These are phyloP conservation scores for Halcyon badia DNA, from an alignment of 2,797 vertebrate genomes.

Conservation along the genomic window DNA sequence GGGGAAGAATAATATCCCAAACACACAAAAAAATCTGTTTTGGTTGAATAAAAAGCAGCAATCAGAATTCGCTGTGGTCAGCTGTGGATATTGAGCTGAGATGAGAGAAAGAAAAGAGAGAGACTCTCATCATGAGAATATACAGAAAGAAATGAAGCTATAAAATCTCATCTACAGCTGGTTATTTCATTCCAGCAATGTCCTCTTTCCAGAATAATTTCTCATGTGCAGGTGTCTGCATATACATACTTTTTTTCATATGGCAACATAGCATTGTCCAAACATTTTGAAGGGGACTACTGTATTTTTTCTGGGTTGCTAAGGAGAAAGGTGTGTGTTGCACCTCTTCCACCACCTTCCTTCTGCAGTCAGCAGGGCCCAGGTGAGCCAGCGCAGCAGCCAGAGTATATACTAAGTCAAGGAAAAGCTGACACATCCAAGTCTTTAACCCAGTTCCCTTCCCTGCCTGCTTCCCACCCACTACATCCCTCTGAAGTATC, in stretches of 20 bases:
- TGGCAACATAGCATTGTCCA: background rate
- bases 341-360: background rate
- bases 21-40: background rate
- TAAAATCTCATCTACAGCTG: background rate
- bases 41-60: background rate
- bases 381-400: background rate
- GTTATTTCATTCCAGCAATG: background rate
- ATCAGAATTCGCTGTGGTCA: background rate
- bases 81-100: background rate
- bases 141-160: background rate
- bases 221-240: background rate
- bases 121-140: background rate
- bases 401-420: rapidly evolving
- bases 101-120: background rate
- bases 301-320: background rate
- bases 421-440: background rate
- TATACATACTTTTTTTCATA: background rate
- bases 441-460: background rate
- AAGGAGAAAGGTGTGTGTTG: background rate
- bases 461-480: background rate
- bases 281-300: background rate
- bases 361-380: background rate
- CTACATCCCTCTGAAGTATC: too few species aligned
- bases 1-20: background rate
- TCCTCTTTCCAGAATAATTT: background rate